Conservation (phyloP, 2,113 vertebrate species). For the Struthio camelus region DNA sequence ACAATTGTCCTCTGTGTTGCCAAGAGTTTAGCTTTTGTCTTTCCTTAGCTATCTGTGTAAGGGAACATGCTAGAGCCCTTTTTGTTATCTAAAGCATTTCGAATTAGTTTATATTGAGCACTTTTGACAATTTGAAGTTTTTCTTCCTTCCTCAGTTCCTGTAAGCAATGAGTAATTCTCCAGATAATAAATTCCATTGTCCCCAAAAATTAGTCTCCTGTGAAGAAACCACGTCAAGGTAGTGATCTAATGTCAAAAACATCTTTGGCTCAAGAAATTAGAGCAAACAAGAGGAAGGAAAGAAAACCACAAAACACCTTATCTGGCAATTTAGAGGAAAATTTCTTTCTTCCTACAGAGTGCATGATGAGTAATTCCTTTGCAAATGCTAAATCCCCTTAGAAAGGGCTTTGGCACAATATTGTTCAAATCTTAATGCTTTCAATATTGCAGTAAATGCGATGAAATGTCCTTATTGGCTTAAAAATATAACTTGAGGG, state of each 20-base stretch:
- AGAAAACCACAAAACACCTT: background rate
- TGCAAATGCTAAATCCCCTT: conserved; percentile 37
- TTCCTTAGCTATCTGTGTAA: background rate
- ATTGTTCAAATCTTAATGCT: background rate
- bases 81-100: background rate
- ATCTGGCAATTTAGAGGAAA: conserved; percentile 9
- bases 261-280: conserved; percentile 22
- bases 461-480: background rate
- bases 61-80: background rate
- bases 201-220: conserved; percentile 40
- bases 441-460: background rate
- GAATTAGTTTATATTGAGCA: background rate
- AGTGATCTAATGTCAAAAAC: conserved; percentile 52
- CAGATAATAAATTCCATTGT: conserved; percentile 34
- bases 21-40: background rate
- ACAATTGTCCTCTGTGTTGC: background rate
- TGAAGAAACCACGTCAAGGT: conserved; percentile 51
- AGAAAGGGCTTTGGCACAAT: background rate
- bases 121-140: conserved; percentile 43
- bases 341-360: conserved; percentile 49
- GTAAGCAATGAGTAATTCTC: conserved; percentile 52
- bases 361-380: conserved; percentile 45
- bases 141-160: conserved; percentile 14
- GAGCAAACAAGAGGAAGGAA: conserved; percentile 13
- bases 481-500: background rate